phyloP scores from a whole-genome alignment of 2,888 invertebrate species.

The Euproctis similis region DNA sequence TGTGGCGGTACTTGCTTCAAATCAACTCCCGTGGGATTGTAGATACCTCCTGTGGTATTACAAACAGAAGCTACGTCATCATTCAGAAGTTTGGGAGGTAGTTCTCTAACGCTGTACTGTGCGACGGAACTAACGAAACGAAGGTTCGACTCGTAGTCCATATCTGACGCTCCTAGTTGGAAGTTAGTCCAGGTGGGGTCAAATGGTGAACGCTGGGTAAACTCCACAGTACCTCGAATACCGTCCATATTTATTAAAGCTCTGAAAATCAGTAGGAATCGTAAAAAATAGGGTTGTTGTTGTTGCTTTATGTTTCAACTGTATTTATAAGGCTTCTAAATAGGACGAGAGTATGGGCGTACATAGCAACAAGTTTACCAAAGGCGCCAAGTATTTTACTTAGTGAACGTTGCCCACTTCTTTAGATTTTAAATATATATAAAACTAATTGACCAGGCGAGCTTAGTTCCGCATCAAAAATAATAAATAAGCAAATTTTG shows the following conservation, averaged over 20 bases:
- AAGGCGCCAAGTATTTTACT: too few species aligned
- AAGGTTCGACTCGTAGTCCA: constrained; percentile 80
- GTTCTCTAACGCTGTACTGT: constrained; percentile 81
- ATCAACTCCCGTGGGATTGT: constrained; percentile 82
- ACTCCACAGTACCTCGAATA: constrained; percentile 84
- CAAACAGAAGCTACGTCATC: constrained; percentile 68
- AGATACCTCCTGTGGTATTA: constrained; percentile 82
- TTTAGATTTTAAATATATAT: too few species aligned
- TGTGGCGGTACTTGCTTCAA: constrained; percentile 78
- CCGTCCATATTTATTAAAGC: constrained; percentile 84
- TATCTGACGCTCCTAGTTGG: constrained; percentile 78
- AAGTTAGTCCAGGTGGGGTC: constrained; percentile 89
- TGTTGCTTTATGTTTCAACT: too few species aligned
- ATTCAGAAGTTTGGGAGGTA: constrained; percentile 75
- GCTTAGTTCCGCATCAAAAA: too few species aligned
- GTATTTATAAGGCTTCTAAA: too few species aligned
- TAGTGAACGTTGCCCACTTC: too few species aligned
- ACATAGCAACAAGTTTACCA: too few species aligned
- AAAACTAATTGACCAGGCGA: too few species aligned
- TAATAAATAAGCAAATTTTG: too few species aligned
- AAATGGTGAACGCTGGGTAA: constrained; percentile 87
- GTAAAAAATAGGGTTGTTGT: too few species aligned
- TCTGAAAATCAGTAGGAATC: too few species aligned
- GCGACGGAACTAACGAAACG: constrained; percentile 84
- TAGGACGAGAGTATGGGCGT: too few species aligned